These are phyloP conservation scores for Microchirus variegatus DNA, from an alignment of 2,797 vertebrate genomes.

Conservation along the genomic window DNA sequence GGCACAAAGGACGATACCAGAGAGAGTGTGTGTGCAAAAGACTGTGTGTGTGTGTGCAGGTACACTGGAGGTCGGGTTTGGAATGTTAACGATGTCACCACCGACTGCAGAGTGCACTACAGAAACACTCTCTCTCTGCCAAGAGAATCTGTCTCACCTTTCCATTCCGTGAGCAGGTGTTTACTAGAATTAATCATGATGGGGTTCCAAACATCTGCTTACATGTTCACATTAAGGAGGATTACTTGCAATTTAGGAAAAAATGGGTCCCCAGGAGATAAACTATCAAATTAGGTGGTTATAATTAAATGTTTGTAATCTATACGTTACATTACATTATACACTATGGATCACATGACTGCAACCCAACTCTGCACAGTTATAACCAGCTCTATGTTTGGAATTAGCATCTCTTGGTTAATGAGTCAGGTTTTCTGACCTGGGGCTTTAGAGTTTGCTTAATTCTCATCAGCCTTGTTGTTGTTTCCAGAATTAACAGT, in stretches of 20 bases:
- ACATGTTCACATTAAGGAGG: neutral
- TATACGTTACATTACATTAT: neutral
- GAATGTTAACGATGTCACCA: conserved; percentile 5
- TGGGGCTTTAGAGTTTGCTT: too few species aligned
- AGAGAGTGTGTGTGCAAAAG: neutral
- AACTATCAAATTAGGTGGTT: neutral
- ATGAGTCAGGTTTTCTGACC: too few species aligned
- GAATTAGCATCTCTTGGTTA: too few species aligned
- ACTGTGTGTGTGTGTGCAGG: conserved; percentile 9
- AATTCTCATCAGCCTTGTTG: too few species aligned
- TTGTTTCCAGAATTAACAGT: neutral
- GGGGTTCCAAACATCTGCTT: conserved; percentile 10
- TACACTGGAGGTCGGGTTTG: conserved; percentile 4
- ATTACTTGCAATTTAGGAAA: neutral
- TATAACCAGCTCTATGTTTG: too few species aligned
- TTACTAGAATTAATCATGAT: conserved; percentile 16
- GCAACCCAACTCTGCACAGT: neutral
- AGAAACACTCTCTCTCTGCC: conserved; percentile 5
- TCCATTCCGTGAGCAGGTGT: neutral
- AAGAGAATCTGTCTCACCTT: neutral
- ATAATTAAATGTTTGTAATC: neutral
- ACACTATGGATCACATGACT: neutral
- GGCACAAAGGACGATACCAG: conserved; percentile 48
- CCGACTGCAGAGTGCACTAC: neutral
- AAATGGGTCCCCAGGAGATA: neutral